Base-by-base conservation (phyloP, 2,113 vertebrate species). In the Paradoxurus hermaphroditus region DNA sequence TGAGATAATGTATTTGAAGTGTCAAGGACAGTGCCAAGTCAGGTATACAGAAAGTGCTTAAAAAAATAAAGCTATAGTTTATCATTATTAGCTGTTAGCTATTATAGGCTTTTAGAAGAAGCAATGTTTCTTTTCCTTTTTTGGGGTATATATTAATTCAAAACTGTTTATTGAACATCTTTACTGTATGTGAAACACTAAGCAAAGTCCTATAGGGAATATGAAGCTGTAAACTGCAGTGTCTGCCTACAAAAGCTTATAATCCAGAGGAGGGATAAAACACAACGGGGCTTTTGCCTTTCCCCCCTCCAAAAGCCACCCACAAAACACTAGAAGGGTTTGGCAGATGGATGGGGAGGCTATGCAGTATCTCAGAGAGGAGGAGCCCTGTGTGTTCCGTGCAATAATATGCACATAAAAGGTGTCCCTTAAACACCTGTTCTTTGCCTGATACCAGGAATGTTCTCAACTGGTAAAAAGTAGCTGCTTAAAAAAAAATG, bases 401-500 rank as follows among this genome's bases (percentile, higher is more conserved):
- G 25, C 63, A 39, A 8, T 84, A 67, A 65, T 3, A 23, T 6
- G 3, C 29, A 91, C 3, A 1, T 19, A 62, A 68, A 31, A 82
- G 34, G 29, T 70, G 14, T 49, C 8, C 34, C 51, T 18, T 10
- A 59, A 39, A 51, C 65, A 23, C 13, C 44, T 78, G 23, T 9
- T 65, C 27, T 85, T 86, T 78, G 34, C 3, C 31, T 19, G 2
- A 65, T n/a, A 56, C 14, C 5, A 56, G 11, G 27, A 75, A 65
- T 59, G 29, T 88, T 93, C 63, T 96, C 23, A 27, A 93, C 39
- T 34, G 39, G 59, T 53, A 73, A 97, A 94, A 97, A n/a, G 29
- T 9, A 88, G 34, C 18, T 36, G 29, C 85, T 95, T 41, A 90
- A 63, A 82, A 88, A 88, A 96, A 97, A 84, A 67, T 36, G 63